Evolutionary conservation across 2,888 invertebrate species (phyloP), one percentile per base, ranked within the genome.

Genomic region (Lithophane ornitopus): DNA sequence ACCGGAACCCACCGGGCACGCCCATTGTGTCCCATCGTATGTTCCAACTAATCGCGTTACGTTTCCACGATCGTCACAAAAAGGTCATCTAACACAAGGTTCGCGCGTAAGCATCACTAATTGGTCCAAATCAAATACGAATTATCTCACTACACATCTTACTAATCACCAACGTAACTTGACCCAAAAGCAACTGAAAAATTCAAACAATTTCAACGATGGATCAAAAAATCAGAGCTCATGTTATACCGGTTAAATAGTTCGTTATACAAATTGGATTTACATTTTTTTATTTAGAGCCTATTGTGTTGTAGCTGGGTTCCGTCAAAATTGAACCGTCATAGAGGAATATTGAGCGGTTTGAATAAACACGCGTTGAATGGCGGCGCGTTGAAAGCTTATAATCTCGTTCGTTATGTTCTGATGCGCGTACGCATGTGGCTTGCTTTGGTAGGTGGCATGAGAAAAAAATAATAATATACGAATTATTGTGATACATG

Each of bases 101-200:
- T 94, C 91, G 93, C 94, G 90, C 90, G 95, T 96, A 96, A 96
- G 95, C 96, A 94, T 95, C 91, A 90, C 95, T 96, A 96, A 96
- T 96, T 96, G 95, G 96, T 94, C 92, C 93, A 94, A 94, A 95
- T 96, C 93, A 95, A 95, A 95, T 92, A 93, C 88, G 90, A 94
- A 94, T 96, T 93, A 95, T 91, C 92, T 89, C 91, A 90, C 88
- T 90, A 92, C 90, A 93, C 90, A 90, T 90, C 90, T 89, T 77
- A 80, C 71, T 82, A 81, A 78, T 78, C 79, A 87, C 94, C 93
- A 93, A 41, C 68, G 39, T 88, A 89, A 67, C 65, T 69, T 56
- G 59, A 76, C 49, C 39, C 34, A 19, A 56, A 1, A 1, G 7
- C 28, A 69, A 70, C 26, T 8, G 65, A 66, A 59, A 69, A 39